Percentiles rank a stretch among this genome's conserved stretches.
phyloP scores from a whole-genome alignment of 2,113 vertebrate genomes.

The Notarius lentiginosus region DNA sequence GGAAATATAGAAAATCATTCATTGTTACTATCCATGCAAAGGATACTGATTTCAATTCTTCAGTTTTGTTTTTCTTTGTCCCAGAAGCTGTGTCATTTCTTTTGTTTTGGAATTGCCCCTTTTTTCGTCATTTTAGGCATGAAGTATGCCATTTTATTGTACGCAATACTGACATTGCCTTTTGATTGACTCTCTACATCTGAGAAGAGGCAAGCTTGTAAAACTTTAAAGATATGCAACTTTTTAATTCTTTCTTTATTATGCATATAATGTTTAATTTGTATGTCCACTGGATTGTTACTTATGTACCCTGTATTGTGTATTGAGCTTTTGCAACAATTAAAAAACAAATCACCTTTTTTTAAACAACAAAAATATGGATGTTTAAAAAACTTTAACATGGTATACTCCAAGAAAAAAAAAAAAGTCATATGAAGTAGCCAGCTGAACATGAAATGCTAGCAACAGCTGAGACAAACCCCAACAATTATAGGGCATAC shows the following conservation, averaged over 20 bases:
- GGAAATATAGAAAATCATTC: not conserved
- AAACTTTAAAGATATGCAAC: no score
- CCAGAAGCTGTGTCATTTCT: not conserved
- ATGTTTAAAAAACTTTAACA: not conserved
- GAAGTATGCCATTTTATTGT: not conserved
- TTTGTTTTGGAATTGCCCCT: not conserved
- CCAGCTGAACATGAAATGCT: not conserved
- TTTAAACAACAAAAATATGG: not conserved
- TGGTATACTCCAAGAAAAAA: not conserved
- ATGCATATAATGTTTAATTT: not conserved
- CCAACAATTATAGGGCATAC: slow-evolving; percentile 1
- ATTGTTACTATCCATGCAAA: not conserved
- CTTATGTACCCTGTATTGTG: not conserved
- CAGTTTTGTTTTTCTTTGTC: not conserved
- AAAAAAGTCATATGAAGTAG: not conserved
- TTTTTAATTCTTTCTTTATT: no score
- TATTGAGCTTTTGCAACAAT: not conserved
- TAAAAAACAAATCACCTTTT: not conserved
- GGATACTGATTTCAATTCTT: not conserved
- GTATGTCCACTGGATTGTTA: no score
- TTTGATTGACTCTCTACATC: not conserved
- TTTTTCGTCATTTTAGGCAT: not conserved
- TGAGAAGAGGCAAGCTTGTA: no score
- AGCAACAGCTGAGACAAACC: slow-evolving; percentile 21
- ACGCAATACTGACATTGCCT: not conserved